Evolutionary conservation across 2,888 invertebrate species (phyloP).

Genomic region (Nipponacmea schrenckii): DNA sequence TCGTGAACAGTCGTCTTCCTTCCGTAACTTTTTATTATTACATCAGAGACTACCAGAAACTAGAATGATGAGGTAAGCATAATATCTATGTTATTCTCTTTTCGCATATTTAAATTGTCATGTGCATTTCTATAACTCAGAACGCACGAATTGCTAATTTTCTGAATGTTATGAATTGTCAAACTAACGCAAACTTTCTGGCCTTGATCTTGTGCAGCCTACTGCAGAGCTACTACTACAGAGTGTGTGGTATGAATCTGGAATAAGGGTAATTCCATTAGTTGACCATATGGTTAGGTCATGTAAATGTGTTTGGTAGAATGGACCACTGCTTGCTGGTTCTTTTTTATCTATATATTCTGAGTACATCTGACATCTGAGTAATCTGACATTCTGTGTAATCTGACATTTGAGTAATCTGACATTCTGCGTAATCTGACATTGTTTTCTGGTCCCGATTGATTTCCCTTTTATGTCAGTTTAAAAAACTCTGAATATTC

Average conservation of each 20-base stretch:
- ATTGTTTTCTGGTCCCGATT: too few relatives aligned
- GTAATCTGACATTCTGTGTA: neutral
- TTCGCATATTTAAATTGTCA: too few relatives aligned
- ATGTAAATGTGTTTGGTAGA: too few relatives aligned
- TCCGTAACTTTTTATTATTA: constrained; percentile 62
- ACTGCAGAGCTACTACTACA: neutral
- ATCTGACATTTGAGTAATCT: too few relatives aligned
- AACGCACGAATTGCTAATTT: too few relatives aligned
- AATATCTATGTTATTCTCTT: neutral
- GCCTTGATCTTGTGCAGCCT: neutral
- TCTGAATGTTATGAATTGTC: neutral
- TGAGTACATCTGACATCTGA: neutral
- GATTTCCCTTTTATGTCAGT: too few relatives aligned
- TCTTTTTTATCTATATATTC: neutral
- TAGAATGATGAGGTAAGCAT: constrained; percentile 61
- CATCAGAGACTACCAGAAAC: constrained; percentile 57
- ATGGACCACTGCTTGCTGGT: neutral
- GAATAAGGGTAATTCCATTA: too few relatives aligned
- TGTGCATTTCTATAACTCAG: too few relatives aligned
- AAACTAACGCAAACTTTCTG: neutral
- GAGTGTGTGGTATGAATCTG: too few relatives aligned
- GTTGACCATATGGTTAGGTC: too few relatives aligned
- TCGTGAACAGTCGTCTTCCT: constrained; percentile 59
- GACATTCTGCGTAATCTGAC: too few relatives aligned
- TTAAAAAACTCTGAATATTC: neutral